Percentiles rank a stretch among this genome's conserved stretches.
These are phyloP conservation scores for Nymphicus hollandicus DNA, from an alignment of 2,113 vertebrate species.

Conservation along the genomic window DNA sequence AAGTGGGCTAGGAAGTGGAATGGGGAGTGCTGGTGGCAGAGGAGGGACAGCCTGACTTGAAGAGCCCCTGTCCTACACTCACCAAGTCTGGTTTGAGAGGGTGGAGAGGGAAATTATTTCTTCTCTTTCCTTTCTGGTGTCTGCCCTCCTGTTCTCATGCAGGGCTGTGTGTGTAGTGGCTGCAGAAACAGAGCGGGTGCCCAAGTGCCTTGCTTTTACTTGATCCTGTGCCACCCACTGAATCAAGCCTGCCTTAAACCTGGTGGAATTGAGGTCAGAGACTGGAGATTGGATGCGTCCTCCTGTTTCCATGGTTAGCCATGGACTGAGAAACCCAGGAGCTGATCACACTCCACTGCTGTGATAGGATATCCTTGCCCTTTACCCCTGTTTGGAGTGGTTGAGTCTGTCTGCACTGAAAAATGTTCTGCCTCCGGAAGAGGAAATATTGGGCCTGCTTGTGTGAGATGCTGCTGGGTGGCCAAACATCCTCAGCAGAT, in stretches of 20 bases:
- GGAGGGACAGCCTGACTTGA: neutral
- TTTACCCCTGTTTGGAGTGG: neutral
- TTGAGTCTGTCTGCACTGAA: neutral
- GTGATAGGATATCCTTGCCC: neutral
- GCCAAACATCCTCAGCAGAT: conserved; percentile 46
- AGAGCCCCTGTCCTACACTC: neutral
- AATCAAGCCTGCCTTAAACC: neutral
- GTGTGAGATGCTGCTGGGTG: neutral
- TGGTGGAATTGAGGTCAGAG: neutral
- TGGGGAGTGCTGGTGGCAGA: neutral
- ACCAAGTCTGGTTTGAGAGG: neutral
- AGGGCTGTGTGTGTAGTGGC: neutral
- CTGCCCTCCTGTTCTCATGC: neutral
- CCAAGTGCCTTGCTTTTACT: neutral
- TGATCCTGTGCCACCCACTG: neutral
- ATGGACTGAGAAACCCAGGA: fast-evolving
- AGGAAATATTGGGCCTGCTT: neutral
- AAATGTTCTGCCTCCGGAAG: neutral
- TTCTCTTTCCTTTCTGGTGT: neutral
- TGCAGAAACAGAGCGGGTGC: neutral
- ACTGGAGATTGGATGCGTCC: neutral
- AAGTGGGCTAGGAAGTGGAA: neutral
- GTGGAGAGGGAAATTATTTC: neutral
- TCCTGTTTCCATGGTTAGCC: neutral
- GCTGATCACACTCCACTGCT: neutral